Conservation (phyloP, 92 coral and sea anemone genomes). For the Paramuricea clavata region DNA sequence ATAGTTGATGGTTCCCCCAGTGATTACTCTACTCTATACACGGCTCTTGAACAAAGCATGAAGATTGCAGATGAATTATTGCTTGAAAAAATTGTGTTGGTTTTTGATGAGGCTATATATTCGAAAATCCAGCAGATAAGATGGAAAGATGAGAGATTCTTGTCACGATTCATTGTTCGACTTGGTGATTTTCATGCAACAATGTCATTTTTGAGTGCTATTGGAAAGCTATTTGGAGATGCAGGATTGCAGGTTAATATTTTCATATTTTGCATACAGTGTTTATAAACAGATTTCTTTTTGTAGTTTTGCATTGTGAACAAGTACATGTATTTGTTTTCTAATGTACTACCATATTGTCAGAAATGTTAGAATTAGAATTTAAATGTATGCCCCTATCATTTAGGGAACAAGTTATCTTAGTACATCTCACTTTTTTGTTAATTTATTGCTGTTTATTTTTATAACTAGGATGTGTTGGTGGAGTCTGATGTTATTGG, state of each 20-base stretch:
- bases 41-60: conserved; percentile 41
- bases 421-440: not conserved
- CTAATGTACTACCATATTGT: too few relatives aligned
- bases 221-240: conserved; percentile 40
- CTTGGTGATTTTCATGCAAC: conserved; percentile 54
- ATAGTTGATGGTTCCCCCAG: conserved; percentile 51
- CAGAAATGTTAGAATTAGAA: too few relatives aligned
- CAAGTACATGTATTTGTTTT: too few relatives aligned
- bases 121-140: conserved; percentile 58
- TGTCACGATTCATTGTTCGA: conserved; percentile 26
- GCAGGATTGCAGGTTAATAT: conserved; percentile 56
- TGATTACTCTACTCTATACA: conserved; percentile 44
- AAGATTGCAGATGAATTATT: conserved; percentile 42
- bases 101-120: conserved; percentile 47
- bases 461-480: not conserved
- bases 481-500: conserved; percentile 30
- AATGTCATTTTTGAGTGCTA: conserved; percentile 42
- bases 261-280: conserved; percentile 1
- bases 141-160: conserved; percentile 50
- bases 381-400: too few relatives aligned
- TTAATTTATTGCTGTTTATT: not conserved
- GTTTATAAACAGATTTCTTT: not conserved
- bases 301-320: too few relatives aligned
- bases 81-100: conserved; percentile 13
- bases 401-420: too few relatives aligned